phyloP scores from a whole-genome alignment of 2,113 vertebrate species.

The Bostrychus sinensis region DNA sequence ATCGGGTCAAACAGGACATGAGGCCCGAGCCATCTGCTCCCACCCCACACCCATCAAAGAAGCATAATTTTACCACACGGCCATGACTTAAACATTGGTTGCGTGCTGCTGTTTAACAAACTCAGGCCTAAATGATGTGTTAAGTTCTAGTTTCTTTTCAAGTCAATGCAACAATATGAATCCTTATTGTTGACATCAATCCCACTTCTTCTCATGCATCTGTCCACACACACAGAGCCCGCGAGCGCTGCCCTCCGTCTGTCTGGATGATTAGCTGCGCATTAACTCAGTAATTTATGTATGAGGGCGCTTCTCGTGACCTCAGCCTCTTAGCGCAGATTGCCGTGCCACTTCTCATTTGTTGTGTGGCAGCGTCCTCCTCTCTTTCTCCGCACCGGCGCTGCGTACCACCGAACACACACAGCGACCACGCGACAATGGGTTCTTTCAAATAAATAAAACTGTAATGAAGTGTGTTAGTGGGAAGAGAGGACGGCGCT shows the following conservation, averaged over 20 bases:
- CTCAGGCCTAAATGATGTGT: no score
- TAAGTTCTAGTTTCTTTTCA: no score
- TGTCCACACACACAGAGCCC: slow-evolving; percentile 21
- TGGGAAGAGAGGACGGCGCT: slow-evolving; percentile 15
- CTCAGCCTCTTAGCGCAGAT: slow-evolving; percentile 63
- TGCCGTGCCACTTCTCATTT: slow-evolving; percentile 72
- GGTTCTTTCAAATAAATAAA: slow-evolving; percentile 62
- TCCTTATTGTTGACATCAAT: slow-evolving; percentile 40
- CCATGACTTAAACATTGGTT: no score
- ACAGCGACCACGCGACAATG: slow-evolving; percentile 28
- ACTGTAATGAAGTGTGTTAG: slow-evolving; percentile 53
- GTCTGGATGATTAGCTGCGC: slow-evolving; percentile 65
- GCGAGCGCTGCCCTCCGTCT: slow-evolving; percentile 37
- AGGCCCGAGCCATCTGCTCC: no score
- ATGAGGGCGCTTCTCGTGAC: slow-evolving; percentile 67
- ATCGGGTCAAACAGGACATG: no score
- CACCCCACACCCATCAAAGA: no score
- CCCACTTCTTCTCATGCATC: slow-evolving; percentile 28
- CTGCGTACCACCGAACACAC: slow-evolving; percentile 27
- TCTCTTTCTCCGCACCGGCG: slow-evolving; percentile 15
- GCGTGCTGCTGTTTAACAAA: no score
- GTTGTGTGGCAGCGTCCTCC: slow-evolving; percentile 47
- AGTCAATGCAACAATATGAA: no score
- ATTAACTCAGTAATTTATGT: slow-evolving; percentile 72
- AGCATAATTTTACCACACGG: no score